Conservation (phyloP, 2,888 invertebrate genomes). For the Panzeria rudis region DNA sequence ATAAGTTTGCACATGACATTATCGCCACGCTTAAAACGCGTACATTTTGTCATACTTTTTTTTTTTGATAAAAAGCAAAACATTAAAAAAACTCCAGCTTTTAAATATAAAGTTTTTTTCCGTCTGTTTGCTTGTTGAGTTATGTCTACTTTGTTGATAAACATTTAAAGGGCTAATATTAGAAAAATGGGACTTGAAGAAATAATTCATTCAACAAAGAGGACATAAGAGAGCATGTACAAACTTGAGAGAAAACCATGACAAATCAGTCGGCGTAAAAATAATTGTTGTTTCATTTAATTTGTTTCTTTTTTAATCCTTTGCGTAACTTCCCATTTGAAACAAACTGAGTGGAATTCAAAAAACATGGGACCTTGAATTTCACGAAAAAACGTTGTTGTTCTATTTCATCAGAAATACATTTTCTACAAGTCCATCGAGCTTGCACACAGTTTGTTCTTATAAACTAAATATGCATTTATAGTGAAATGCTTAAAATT, state of each 20-base stretch:
- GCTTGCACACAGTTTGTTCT: not conserved
- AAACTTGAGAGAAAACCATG: not conserved
- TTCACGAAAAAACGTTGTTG: not conserved
- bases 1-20: constrained; percentile 69
- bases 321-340: too few relatives aligned
- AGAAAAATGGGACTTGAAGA: not conserved
- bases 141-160: constrained; percentile 42
- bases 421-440: too few relatives aligned
- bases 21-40: constrained; percentile 71
- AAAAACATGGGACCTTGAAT: not conserved
- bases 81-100: constrained; percentile 1
- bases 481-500: not conserved
- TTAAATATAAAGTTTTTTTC: not conserved
- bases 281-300: too few relatives aligned
- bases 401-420: too few relatives aligned
- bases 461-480: not conserved
- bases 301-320: too few relatives aligned
- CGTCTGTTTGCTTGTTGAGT: not conserved
- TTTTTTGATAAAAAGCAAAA: not conserved
- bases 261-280: too few relatives aligned
- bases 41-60: constrained; percentile 34
- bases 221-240: not conserved
- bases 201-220: not conserved
- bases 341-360: not conserved
- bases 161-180: constrained; percentile 59